Base-by-base conservation (phyloP, 1,140 invertebrate genomes). In the Dinothrombium tinctorium region DNA sequence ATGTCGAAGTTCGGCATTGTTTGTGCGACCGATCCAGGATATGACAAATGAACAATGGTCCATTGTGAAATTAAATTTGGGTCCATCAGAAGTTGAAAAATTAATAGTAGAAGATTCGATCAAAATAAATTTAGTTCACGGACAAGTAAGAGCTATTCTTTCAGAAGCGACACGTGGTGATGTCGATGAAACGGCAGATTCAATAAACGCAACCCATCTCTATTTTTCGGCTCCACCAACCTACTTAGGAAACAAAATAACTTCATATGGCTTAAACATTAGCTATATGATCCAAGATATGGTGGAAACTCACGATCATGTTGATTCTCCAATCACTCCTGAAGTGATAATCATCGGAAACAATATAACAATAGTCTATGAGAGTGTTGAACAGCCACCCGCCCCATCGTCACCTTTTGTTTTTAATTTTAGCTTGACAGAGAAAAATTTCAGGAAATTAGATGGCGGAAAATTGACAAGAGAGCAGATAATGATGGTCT, bases 401-500 rank as follows among this genome's bases (percentile, higher is more conserved):
- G 47, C 55, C n/a, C 52, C 55, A 20, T 31, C 33, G 12, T 11
- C 12, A 9, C 5, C 12, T 4, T 35, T 26, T n/a, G n/a, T n/a
- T n/a, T n/a, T n/a, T n/a, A n/a, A n/a, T n/a, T n/a, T n/a, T n/a
- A n/a, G n/a, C n/a, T n/a, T n/a, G n/a, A n/a, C n/a, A n/a, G n/a
- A n/a, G n/a, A n/a, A n/a, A n/a, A n/a, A n/a, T n/a, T n/a, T n/a
- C n/a, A n/a, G n/a, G n/a, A n/a, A n/a, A n/a, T n/a, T n/a, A n/a
- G n/a, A n/a, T n/a, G n/a, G n/a, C n/a, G n/a, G n/a, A n/a, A n/a
- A n/a, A n/a, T n/a, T n/a, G n/a, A 74, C 71, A 2, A 62, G 86
- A 36, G 81, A 89, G 43, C 76, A 89, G 52, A 68, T 98, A 31
- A 92, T 98, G 78, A 73, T 78, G 53, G 67, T 78, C 0, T 60